Evolutionary conservation across 2,113 vertebrate genomes (phyloP).

Genomic region (Micronycteris hirsuta): DNA sequence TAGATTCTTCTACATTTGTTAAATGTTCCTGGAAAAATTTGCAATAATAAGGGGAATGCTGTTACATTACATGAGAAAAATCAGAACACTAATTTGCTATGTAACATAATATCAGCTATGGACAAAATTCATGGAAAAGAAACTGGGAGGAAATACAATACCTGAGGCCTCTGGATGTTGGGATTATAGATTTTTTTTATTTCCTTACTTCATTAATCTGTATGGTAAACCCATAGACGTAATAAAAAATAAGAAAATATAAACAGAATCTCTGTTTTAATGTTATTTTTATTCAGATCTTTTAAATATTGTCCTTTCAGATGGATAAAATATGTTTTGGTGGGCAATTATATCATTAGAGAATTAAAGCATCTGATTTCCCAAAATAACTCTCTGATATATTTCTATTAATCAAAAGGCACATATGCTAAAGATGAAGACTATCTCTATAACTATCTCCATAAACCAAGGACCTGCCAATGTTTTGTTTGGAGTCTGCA

Average conservation of each 20-base stretch:
- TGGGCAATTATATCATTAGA: background rate
- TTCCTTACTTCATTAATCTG: background rate
- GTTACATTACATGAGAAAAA: background rate
- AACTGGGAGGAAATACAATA: background rate
- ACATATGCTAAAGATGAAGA: background rate
- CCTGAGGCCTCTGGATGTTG: background rate
- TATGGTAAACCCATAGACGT: background rate
- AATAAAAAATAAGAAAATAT: background rate
- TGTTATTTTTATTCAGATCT: background rate
- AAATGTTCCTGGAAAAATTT: constrained; percentile 1
- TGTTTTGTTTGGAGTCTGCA: background rate
- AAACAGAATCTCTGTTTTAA: background rate
- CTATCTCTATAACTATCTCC: background rate
- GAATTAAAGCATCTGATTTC: background rate
- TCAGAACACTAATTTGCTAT: background rate
- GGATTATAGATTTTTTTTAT: background rate
- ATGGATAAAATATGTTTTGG: background rate
- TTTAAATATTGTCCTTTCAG: background rate
- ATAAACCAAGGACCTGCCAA: background rate
- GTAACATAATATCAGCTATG: background rate
- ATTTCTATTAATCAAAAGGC: background rate
- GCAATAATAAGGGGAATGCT: background rate
- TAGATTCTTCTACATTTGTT: background rate
- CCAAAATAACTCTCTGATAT: background rate
- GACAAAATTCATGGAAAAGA: constrained; percentile 4